Evolutionary conservation across 1,140 invertebrate species (phyloP), one percentile per base, ranked within the genome.

Genomic region (Drosophila grimshawi): DNA sequence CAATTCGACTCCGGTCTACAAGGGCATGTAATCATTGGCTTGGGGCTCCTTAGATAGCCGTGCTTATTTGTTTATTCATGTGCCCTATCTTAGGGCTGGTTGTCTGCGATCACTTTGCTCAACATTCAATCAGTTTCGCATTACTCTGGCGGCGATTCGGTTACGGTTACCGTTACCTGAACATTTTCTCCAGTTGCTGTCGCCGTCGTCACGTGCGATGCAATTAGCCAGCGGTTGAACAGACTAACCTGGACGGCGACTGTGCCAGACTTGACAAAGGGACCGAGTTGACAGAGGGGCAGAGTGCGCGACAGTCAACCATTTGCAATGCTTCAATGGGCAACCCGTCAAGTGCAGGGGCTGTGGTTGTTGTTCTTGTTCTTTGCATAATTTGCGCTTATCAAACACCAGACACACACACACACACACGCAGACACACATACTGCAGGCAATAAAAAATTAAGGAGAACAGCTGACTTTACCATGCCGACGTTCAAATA

Each of bases 301-400:
- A 37, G 27, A 32, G 41, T 19, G 30, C 5, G 60, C 35, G 69
- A 71, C 53, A 66, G 63, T 59, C 53, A 59, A 46, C 46, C 53
- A 53, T 65, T 69, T 66, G 51, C 60, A 70, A 49, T 71, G 69
- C 55, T 52, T 66, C 37, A 48, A 46, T 30, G 64, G 41, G 70
- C 56, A 73, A 43, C 57, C 65, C 57, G 7, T 43, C 65, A 74
- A 75, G 72, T 75, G 72, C 72, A 70, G 45, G 30, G 41, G 4
- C 61, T 49, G 45, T 11, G 6, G 45, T 49, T 62, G 35, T 64
- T 29, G 37, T 39, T 41, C 11, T 30, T 3, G 74, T 65, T 64
- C 49, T 74, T 79, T 83, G 80, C 81, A 86, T 86, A 86, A 81
- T 81, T 86, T 68, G 61, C 55, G 80, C 83, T 79, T 88, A 86